Evolutionary conservation across 2,888 invertebrate genomes (phyloP), one percentile per base, ranked within the genome.

Genomic region (Drosophila ezoana): DNA sequence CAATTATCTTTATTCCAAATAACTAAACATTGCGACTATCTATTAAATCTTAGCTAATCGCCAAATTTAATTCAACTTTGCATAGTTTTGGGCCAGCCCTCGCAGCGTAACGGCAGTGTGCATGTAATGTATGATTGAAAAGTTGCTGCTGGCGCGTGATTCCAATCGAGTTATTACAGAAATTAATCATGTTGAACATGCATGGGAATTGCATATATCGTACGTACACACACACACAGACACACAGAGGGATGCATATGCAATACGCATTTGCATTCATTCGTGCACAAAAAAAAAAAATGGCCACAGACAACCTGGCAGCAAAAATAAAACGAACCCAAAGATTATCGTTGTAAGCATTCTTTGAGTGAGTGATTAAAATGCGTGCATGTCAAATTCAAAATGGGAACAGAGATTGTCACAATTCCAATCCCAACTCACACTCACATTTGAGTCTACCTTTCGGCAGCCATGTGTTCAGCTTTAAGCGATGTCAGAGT

Each of bases 151-250:
- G 86, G 86, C 89, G 88, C 89, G 89, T 89, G 89, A 86, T 86
- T 86, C 89, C 89, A 87, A 89, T 86, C 88, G 89, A 86, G 86
- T 86, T 86, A 86, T 89, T 89, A 89, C 86, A 87, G 80, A 87
- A 86, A 86, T 86, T 86, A 89, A 86, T 86, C 86, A 86, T 89
- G 86, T 86, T 85, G 87, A 89, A 84, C 85, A 87, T 89, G 89
- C 72, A 87, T 80, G 85, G 84, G 84, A 85, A 85, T 85, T 89
- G 88, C 84, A 86, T 69, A 79, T 74, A 78, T 73, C 73, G 52
- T 33, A 43, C 20, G 48, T 35, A 59, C 28, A 64, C 47, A 53
- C 35, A 72, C 52, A 64, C 33, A 58, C 20, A 64, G 43, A 53
- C 35, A 72, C 52, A 64, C 33, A 58, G 10, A 35, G 13, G n/a